Evolutionary conservation across 2,888 invertebrate species (phyloP).

Genomic region (Protodeltote pygarga): DNA sequence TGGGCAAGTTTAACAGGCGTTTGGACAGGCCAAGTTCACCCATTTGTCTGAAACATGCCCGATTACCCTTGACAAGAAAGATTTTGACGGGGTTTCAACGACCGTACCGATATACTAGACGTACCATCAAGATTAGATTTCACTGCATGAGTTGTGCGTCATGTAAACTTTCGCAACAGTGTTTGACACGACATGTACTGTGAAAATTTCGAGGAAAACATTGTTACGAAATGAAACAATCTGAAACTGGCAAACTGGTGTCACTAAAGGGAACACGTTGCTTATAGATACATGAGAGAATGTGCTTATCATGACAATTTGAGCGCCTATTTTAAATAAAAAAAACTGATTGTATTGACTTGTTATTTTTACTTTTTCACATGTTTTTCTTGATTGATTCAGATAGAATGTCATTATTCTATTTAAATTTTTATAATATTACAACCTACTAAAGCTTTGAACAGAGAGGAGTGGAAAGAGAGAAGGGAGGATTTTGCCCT

Average conservation of each 20-base stretch:
- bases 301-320: slow-evolving; percentile 25
- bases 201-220: slow-evolving; percentile 19
- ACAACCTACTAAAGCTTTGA: no score
- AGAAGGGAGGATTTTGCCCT: no score
- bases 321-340: slow-evolving; percentile 3
- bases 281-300: slow-evolving; percentile 6
- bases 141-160: slow-evolving; percentile 14
- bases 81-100: slow-evolving; percentile 51
- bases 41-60: slow-evolving; percentile 68
- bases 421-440: no score
- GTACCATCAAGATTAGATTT: slow-evolving; percentile 34
- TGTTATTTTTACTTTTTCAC: no score
- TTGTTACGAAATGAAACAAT: slow-evolving; percentile 19
- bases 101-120: slow-evolving; percentile 43
- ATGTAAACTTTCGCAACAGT: slow-evolving; percentile 26
- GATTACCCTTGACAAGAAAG: slow-evolving; percentile 60
- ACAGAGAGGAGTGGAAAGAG: no score
- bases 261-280: slow-evolving; percentile 17
- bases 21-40: slow-evolving; percentile 65
- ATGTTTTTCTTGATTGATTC: no score
- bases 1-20: slow-evolving; percentile 71
- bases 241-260: slow-evolving; percentile 9
- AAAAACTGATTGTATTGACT: no score
- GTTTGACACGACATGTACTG: slow-evolving; percentile 26
- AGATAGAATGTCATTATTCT: no score